Base-by-base conservation (phyloP, 2,888 invertebrate genomes). In the Gastrophysa polygoni region DNA sequence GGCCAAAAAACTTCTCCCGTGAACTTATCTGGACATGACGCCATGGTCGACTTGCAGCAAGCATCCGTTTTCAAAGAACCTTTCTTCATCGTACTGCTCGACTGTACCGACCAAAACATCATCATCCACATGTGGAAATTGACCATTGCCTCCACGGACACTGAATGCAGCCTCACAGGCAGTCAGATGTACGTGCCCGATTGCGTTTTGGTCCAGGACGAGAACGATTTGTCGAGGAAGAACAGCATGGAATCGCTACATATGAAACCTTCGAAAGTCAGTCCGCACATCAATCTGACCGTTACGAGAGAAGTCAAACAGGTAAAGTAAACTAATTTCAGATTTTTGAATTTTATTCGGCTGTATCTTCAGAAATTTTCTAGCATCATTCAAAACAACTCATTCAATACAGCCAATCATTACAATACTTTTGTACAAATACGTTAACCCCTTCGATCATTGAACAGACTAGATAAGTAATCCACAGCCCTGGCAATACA, bases 71-170 rank as follows among this genome's bases (percentile, higher is more conserved):
- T 98, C 78, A 93, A 95, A 77, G 96, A 98, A 75, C 95, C 95
- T 0, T 98, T 98, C 82, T 98, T 93, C 78, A 92, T 98, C 57
- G 96, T 98, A 0, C 91, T 98, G 44, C 82, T 98, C 24, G 96
- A 97, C 81, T 89, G 95, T 75, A 92, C 93, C 0, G 87, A 88
- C 51, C 90, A 89, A 11, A 91, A 92, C 1, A 92, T 92, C 38
- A 91, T 92, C 0, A 89, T 98, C 11, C 96, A 98, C 77, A 98
- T 97, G 95, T 98, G 98, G 97, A 88, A 93, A 71, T 85, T 98
- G 34, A 91, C 92, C 0, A 95, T 97, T 61, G 92, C 95, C 0
- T 96, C 96, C 0, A 80, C 76, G 16, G 82, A 82, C 61, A 70
- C 75, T 7, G 81, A 82, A 64, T 67, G 77, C 55, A 71, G 78